Base-by-base conservation (phyloP, 92 coral and sea anemone species). In the Epizoanthus scotinus region DNA sequence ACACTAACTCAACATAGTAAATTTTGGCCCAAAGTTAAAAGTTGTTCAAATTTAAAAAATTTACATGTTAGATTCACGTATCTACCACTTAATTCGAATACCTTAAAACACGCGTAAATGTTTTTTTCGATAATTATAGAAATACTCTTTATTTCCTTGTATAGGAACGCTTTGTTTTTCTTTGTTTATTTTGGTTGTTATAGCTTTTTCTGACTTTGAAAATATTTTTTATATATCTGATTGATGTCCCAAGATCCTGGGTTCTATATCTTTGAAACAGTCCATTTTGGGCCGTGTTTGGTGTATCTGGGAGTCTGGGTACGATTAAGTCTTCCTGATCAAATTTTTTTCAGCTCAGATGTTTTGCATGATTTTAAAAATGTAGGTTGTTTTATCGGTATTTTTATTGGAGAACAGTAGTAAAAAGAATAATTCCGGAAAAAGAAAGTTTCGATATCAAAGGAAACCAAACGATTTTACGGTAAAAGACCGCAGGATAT, bases 371-470 rank as follows among this genome's bases (percentile, higher is more conserved):
- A 28, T 66, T 66, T 34, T n/a, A 27, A 29, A n/a, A 66, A 14
- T 40, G 40, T 69, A 31, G 36, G 71, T 10, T 29, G 57, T 69
- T 69, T 69, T 24, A 8, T 44, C 13, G 0, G 57, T 18, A 69
- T 69, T 69, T 69, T 71, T 34, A 9, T 44, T 70, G 59, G 60
- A 20, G 8, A 55, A 56, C 54, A 5, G 22, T 18, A 3, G 52
- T 40, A 20, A 70, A 57, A 82, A 67, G 67, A 38, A 52, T 47
- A 70, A 70, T 22, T 52, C 68, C 20, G 55, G 70, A 49, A 82
- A 82, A 55, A 82, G 85, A 70, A 64, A 80, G 63, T 63, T 80
- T 70, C 50, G 78, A 44, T 82, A 29, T 58, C 77, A 70, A 70
- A 70, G 59, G 59, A 70, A 34, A 70, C 75, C 65, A 55, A 70